Base-by-base conservation (phyloP, 1,140 invertebrate genomes). In the Drosophila burlai region DNA sequence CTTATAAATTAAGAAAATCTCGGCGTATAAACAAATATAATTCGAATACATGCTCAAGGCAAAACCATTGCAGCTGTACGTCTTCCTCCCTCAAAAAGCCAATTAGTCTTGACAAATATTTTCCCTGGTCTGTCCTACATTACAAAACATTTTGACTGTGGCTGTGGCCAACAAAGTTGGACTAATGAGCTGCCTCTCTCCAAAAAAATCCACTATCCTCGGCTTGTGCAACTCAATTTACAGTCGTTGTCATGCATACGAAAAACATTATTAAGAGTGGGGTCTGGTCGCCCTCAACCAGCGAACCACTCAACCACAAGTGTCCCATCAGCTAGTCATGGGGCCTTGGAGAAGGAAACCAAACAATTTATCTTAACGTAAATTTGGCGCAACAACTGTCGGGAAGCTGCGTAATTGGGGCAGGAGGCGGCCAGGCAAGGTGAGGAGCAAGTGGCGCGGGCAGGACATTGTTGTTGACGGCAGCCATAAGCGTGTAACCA, bases 321-420 rank as follows among this genome's bases (percentile, higher is more conserved):
- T 73, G 68, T 52, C 75, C 58, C 64, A 55, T 62, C 57, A 69
- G 64, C 47, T 71, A 73, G 73, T 67, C 55, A 50, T 73, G 52
- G 43, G 47, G 36, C 45, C 29, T 34, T 21, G 50, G n/a, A 46
- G 34, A 61, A 45, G 50, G 76, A 74, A 81, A 50, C 73, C 73
- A 63, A 78, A 78, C 74, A 82, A 78, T 82, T 82, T 67, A 82
- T 82, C 74, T 77, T 45, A 63, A 55, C 62, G 58, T 62, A 79
- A 79, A 79, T 79, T 78, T 79, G 76, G 76, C 76, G 58, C 76
- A 79, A 72, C 76, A 79, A 79, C 76, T 78, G 74, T 76, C 49
- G 71, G 31, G 29, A 77, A 55, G 62, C 66, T 78, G 65, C 74
- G 75, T 69, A 78, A 79, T 79, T 79, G 45, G 65, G 52, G 9